phyloP scores from a whole-genome alignment of 2,797 vertebrate genomes.

The Oophaga sylvatica region DNA sequence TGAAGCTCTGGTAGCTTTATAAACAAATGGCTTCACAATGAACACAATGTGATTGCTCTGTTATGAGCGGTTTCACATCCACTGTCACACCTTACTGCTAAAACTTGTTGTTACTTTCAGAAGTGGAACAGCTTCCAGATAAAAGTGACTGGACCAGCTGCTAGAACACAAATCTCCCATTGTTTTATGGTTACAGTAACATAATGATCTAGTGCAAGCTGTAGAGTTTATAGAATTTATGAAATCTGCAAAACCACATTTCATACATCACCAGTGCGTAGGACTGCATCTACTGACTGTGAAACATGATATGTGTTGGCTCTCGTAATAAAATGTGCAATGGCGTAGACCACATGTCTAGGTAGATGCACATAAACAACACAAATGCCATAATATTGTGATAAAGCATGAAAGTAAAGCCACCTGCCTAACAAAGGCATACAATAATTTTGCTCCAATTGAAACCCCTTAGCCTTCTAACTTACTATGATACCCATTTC shows the following conservation, averaged over 20 bases:
- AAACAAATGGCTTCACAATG: conserved; percentile 25
- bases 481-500: too few species aligned
- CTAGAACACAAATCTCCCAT: not conserved
- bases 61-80: conserved; percentile 12
- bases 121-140: conserved; percentile 22
- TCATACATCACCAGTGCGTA: not conserved
- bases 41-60: conserved; percentile 24
- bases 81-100: conserved; percentile 30
- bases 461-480: too few species aligned
- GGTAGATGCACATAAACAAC: too few species aligned
- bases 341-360: too few species aligned
- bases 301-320: not conserved
- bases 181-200: conserved; percentile 32
- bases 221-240: not conserved
- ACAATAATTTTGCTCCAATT: too few species aligned
- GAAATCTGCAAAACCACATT: not conserved
- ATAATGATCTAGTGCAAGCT: conserved; percentile 36
- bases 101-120: conserved; percentile 16
- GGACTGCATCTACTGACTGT: not conserved
- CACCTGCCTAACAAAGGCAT: too few species aligned
- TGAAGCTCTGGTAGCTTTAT: not conserved
- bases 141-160: conserved; percentile 24
- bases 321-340: not conserved
- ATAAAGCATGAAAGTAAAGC: too few species aligned
- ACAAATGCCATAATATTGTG: too few species aligned